A percentile compares a stretch with the other conserved stretches of the same genome.
These are phyloP conservation scores for Dryomyza anilis DNA, from an alignment of 2,888 invertebrate genomes.

Conservation along the genomic window DNA sequence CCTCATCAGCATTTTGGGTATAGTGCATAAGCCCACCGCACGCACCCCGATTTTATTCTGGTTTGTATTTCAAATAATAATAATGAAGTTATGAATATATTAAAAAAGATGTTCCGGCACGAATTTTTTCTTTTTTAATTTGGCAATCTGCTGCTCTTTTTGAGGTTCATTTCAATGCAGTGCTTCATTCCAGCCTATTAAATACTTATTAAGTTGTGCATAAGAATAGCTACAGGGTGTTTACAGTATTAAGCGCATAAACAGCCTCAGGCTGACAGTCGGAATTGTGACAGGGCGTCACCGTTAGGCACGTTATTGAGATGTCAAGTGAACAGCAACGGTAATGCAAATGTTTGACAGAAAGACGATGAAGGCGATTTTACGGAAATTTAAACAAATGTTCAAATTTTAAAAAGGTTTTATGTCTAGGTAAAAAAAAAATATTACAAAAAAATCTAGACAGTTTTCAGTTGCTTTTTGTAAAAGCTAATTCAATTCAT, in stretches of 20 bases:
- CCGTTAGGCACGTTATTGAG: not conserved
- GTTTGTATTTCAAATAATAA: too few relatives aligned
- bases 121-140: too few relatives aligned
- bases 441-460: too few relatives aligned
- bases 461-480: too few relatives aligned
- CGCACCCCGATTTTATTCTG: too few relatives aligned
- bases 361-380: too few relatives aligned
- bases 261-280: not conserved
- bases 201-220: not conserved
- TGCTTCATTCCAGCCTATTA: not conserved
- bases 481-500: too few relatives aligned
- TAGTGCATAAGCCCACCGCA: too few relatives aligned
- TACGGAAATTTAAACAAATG: too few relatives aligned
- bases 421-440: too few relatives aligned
- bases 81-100: not conserved
- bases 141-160: not conserved
- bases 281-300: not conserved
- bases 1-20: too few relatives aligned
- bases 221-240: not conserved
- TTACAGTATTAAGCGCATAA: not conserved
- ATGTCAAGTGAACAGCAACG: not conserved
- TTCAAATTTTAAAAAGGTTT: too few relatives aligned
- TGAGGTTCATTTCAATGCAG: not conserved
- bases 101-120: not conserved
- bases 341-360: not conserved